Percentiles rank a stretch among this genome's conserved stretches.
Evolutionary conservation across 2,113 vertebrate species (phyloP).

Genomic region (Saccopteryx bilineata): DNA sequence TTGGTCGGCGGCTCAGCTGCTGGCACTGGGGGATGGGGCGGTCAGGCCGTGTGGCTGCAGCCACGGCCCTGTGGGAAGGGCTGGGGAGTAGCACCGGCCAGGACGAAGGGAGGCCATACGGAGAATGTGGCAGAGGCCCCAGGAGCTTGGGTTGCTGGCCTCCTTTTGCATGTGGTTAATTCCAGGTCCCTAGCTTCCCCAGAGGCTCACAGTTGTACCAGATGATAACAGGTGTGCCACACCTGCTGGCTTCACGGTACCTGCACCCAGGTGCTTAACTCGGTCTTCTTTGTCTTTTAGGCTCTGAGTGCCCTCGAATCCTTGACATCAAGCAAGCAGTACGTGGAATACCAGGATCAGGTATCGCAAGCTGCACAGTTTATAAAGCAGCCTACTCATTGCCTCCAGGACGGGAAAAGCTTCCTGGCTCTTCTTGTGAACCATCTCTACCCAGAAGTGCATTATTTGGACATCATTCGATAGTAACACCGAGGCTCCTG

Average conservation of each 20-base stretch:
- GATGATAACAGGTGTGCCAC: fast-evolving
- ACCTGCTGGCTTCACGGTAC: background rate
- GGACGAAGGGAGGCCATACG: background rate
- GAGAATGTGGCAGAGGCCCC: background rate
- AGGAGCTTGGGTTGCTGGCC: background rate
- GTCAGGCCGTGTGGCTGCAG: background rate
- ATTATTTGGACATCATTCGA: slow-evolving; percentile 95
- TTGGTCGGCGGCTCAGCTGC: background rate
- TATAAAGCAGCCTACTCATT: slow-evolving; percentile 94
- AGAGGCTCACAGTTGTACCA: fast-evolving
- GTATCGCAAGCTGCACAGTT: slow-evolving; percentile 93
- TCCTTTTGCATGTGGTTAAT: background rate
- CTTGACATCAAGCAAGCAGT: slow-evolving; percentile 94
- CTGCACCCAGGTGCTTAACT: background rate
- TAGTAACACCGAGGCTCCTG: slow-evolving; percentile 72
- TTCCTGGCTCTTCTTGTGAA: slow-evolving; percentile 95
- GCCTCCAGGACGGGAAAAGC: slow-evolving; percentile 92
- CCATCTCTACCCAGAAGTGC: slow-evolving; percentile 94
- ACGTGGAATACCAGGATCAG: slow-evolving; percentile 93
- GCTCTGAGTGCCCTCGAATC: slow-evolving; percentile 91
- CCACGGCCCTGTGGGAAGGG: background rate
- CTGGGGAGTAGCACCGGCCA: background rate
- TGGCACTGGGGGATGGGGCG: background rate
- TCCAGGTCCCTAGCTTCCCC: background rate
- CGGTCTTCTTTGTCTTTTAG: slow-evolving; percentile 82